These are phyloP conservation scores for Meriones psammophilus DNA, from an alignment of 2,797 vertebrate genomes.

Conservation along the genomic window DNA sequence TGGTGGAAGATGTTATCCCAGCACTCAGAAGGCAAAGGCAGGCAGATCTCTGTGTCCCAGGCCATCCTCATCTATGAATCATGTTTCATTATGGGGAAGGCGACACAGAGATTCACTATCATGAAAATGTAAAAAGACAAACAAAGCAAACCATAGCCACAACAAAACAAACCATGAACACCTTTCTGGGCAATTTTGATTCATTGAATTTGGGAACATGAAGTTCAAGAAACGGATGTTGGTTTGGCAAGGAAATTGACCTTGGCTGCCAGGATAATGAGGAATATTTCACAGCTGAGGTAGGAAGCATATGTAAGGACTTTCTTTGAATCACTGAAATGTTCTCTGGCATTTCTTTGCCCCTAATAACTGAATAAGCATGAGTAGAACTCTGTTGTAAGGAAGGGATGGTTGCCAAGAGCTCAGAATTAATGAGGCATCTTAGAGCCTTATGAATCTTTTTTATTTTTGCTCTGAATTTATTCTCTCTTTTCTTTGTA, in stretches of 20 bases:
- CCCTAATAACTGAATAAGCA: neutral
- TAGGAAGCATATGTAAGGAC: neutral
- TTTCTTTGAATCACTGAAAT: neutral
- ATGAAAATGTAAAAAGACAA: neutral
- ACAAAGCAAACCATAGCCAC: neutral
- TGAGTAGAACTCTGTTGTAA: neutral
- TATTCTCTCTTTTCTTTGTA: neutral
- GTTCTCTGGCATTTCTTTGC: neutral
- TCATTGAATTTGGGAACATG: neutral
- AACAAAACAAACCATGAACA: neutral
- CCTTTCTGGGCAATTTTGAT: neutral
- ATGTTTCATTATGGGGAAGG: neutral
- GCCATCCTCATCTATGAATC: neutral
- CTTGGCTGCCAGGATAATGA: neutral
- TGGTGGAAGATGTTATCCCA: neutral
- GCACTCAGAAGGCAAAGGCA: neutral
- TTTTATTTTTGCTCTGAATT: neutral
- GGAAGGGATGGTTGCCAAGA: neutral
- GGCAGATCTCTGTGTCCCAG: neutral
- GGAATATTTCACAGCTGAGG: no score
- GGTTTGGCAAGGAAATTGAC: neutral
- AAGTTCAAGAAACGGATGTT: neutral
- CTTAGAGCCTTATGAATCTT: neutral
- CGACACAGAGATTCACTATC: neutral
- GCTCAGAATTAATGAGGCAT: neutral